Percentiles rank a stretch among this genome's conserved stretches.
phyloP scores from a whole-genome alignment of 1,140 invertebrate species.

The Sweltsa coloradensis region DNA sequence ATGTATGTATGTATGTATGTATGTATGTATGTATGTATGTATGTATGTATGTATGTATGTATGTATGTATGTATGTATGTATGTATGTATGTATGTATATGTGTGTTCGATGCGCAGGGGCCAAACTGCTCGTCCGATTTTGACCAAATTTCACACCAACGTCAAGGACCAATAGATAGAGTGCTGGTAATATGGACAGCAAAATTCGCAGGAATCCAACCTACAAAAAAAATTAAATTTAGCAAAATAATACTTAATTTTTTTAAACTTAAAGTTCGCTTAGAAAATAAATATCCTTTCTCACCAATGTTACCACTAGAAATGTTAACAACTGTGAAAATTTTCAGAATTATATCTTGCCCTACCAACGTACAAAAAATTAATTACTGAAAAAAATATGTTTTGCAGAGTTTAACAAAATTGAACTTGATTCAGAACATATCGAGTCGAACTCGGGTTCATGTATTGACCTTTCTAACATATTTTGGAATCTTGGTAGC shows the following conservation, averaged over 20 bases:
- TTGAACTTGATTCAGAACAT: no score
- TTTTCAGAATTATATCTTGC: no score
- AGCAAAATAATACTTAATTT: neutral
- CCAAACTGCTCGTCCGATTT: neutral
- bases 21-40: constrained; percentile 7
- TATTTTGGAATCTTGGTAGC: no score
- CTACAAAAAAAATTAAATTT: neutral
- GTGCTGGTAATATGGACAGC: neutral
- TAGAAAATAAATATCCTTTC: no score
- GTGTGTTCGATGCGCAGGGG: neutral
- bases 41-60: constrained; percentile 7
- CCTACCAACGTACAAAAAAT: no score
- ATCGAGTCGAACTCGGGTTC: no score
- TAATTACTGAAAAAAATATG: no score
- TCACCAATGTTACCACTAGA: no score
- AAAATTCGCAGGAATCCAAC: neutral
- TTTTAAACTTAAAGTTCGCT: neutral
- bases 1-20: constrained; percentile 1
- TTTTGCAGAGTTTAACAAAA: no score
- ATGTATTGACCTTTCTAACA: no score
- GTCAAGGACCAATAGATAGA: neutral
- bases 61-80: constrained; percentile 7
- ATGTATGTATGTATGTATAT: constrained; percentile 3
- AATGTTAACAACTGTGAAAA: no score
- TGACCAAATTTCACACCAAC: neutral